Evolutionary conservation across 2,888 invertebrate genomes (phyloP), one percentile per base, ranked within the genome.

Genomic region (Erynnis tages): DNA sequence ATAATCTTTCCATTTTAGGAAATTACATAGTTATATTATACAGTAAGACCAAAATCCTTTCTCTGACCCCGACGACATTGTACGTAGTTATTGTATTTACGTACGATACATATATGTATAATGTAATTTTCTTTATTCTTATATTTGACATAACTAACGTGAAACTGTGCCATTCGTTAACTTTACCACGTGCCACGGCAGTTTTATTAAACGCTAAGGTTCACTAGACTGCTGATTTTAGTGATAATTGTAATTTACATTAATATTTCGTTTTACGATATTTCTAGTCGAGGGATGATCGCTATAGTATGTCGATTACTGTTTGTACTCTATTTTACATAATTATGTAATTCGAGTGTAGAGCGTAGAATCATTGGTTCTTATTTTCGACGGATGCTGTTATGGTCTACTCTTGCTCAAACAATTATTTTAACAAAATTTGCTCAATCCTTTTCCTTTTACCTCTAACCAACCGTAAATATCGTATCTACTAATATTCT

Each of bases 121-220:
- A 56, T 61, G 68, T 69, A 79, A 71, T 78, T 73, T 79, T 72
- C 69, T 78, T 73, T 76, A 70, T 79, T 83, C 74, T 81, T 82
- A 72, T 82, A 81, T 74, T 85, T 82, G 77, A 82, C 73, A 73
- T 73, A 83, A 86, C 87, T 88, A 88, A 89, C 89, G 89, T 89
- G 89, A 89, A 89, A 86, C 77, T 88, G 89, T 89, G 89, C 89
- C 89, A 89, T 89, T 85, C 81, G 82, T 86, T 88, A 85, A 86
- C 85, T 84, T 83, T 84, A 83, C 76, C 73, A 79, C 76, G 85
- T 87, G 87, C 86, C 86, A 83, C 86, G 84, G 85, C 82, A 82
- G 30, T 79, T 79, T 76, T 77, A 71, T 83, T 82, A 79, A 77
- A 75, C 79, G 77, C 76, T 83, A 82, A 81, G 82, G 80, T 69